Evolutionary conservation across 2,797 vertebrate species (phyloP), one percentile per base, ranked within the genome.

Genomic region (Scolopax rusticola): DNA sequence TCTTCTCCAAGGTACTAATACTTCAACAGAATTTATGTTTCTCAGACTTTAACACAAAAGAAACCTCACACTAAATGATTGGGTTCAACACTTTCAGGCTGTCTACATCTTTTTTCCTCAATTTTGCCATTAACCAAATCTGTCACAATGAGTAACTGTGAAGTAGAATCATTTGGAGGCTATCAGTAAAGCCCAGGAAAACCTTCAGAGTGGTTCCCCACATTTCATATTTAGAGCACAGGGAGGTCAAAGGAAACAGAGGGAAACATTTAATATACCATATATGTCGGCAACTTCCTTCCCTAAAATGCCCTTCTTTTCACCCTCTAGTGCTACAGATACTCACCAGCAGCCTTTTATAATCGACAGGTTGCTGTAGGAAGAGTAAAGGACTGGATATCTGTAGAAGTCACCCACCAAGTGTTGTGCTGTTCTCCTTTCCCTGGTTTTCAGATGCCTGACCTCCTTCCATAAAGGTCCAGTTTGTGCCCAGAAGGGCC

Each of bases 21-120:
- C 24, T 94, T 80, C 76, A 74, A 38, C 20, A 64, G 71, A 77
- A 71, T 89, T 95, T 77, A 79, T 60, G 40, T 56, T 76, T 74
- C 78, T 84, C 63, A 63, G 47, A 61, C 17, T 83, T 90, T 6
- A 60, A 20, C 18, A n/a, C n/a, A 73, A 43, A 50, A 20, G 43
- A 60, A 20, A 0, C 2, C 3, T 4, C 2, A 8, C 18, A 57
- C 45, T 45, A 61, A 89, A 94, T 64, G 0, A 70, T 56, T 53
- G 64, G 5, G 9, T 90, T 94, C 76, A 87, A 33, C 23, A 47
- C 88, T 87, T 91, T 87, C 56, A 81, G 48, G 11, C 82, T 87
- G 38, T 60, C 82, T 86, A 12, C 71, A 56, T 80, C 3, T 88
- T 90, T 95, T 71, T 77, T 80, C 9, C 33, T 85, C 45, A 41